Evolutionary conservation across 2,888 invertebrate species (phyloP).

Genomic region (Chrysolina haemoptera): DNA sequence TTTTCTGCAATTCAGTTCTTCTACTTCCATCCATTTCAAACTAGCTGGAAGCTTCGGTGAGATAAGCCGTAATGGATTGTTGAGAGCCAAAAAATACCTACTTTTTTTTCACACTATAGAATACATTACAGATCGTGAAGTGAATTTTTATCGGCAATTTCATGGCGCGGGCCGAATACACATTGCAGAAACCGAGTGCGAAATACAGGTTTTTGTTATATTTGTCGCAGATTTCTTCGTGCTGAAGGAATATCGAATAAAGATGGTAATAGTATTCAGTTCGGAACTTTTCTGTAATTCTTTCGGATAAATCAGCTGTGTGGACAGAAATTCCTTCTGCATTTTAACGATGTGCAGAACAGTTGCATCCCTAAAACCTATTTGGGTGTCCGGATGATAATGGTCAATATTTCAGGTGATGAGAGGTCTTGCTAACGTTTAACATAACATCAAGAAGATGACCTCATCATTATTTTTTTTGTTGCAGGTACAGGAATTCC

Average conservation of each 20-base stretch:
- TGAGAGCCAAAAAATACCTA: constrained; percentile 14
- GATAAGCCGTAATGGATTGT: constrained; percentile 19
- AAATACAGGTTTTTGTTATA: not conserved
- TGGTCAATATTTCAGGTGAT: no score
- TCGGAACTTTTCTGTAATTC: not conserved
- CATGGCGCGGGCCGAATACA: not conserved
- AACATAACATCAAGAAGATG: no score
- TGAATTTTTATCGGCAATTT: constrained; percentile 13
- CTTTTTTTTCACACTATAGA: constrained; percentile 20
- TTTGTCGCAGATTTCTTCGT: constrained; percentile 19
- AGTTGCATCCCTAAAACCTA: no score
- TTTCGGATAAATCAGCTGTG: no score
- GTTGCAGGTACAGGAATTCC: no score
- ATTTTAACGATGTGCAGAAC: no score
- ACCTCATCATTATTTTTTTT: no score
- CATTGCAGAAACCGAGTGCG: not conserved
- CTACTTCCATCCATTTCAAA: not conserved
- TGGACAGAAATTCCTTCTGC: no score
- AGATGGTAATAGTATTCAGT: not conserved
- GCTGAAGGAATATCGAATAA: not conserved
- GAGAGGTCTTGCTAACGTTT: no score
- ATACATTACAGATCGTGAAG: constrained; percentile 21
- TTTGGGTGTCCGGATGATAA: no score
- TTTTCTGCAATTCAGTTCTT: not conserved
- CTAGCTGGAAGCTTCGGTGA: constrained; percentile 6